These are phyloP conservation scores for Peribatodes rhomboidaria DNA, from an alignment of 2,888 invertebrate species.

Conservation along the genomic window DNA sequence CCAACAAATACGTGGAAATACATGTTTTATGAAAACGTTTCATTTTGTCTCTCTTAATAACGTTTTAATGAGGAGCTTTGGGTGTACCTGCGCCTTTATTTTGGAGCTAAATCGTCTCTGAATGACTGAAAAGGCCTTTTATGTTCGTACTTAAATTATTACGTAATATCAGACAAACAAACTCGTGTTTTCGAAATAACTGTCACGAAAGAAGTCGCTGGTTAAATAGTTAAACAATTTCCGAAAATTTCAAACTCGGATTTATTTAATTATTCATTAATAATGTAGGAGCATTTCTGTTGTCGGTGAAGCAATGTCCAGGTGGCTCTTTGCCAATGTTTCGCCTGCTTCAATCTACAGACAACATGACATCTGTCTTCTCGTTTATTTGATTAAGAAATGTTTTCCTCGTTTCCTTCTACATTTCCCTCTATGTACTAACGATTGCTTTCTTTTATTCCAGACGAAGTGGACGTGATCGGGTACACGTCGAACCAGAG, in stretches of 20 bases:
- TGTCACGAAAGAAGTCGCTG: background rate
- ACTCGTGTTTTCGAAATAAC: background rate
- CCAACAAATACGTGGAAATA: conserved; percentile 14
- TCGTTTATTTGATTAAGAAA: too few relatives aligned
- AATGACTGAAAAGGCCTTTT: conserved; percentile 5
- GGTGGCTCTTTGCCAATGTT: too few relatives aligned
- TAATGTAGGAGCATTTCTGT: too few relatives aligned
- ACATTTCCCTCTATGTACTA: too few relatives aligned
- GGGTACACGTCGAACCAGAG: conserved; percentile 95
- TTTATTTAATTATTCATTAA: too few relatives aligned
- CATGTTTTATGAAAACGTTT: conserved; percentile 9
- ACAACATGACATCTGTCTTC: too few relatives aligned
- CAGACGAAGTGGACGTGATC: conserved; percentile 95
- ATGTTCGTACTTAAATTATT: background rate
- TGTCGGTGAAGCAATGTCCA: too few relatives aligned
- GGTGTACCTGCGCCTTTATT: conserved; percentile 20
- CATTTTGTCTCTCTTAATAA: conserved; percentile 9
- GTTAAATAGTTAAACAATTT: too few relatives aligned
- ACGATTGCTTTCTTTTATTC: conserved; percentile 36
- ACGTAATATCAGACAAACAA: background rate
- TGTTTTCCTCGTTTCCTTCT: too few relatives aligned
- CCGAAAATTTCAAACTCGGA: too few relatives aligned
- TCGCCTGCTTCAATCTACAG: too few relatives aligned
- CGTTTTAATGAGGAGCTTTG: conserved; percentile 45
- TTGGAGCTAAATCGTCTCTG: conserved; percentile 10